Conservation (phyloP, 2,113 vertebrate species). For the Sinocyclocheilus maitianheensis region DNA sequence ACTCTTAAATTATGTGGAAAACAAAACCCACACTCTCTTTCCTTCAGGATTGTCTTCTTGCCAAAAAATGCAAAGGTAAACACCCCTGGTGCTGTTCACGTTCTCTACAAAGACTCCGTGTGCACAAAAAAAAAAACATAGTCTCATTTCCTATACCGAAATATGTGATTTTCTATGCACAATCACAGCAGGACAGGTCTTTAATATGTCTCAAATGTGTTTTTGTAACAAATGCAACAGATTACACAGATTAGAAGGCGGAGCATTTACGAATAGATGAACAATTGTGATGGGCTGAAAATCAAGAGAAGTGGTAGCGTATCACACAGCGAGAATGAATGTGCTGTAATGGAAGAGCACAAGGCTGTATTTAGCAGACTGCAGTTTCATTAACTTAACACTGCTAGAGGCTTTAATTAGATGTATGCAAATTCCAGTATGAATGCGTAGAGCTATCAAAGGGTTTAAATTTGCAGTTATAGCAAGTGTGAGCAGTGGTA, state of each 20-base stretch:
- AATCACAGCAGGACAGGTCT: not conserved
- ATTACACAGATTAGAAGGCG: slow-evolving; percentile 22
- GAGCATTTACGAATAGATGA: slow-evolving; percentile 26
- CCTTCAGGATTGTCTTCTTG: not conserved
- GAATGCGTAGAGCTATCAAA: not conserved
- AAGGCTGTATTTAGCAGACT: slow-evolving; percentile 26
- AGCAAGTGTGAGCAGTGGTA: not conserved
- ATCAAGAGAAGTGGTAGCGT: slow-evolving; percentile 37
- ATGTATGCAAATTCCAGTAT: slow-evolving; percentile 25
- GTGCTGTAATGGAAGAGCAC: slow-evolving; percentile 28
- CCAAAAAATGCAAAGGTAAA: not conserved
- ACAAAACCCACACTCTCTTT: not conserved
- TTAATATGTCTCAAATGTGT: not conserved
- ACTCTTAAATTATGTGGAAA: not conserved
- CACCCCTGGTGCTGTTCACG: not conserved
- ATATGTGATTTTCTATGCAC: not conserved
- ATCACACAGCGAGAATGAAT: slow-evolving; percentile 41
- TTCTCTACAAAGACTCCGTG: not conserved
- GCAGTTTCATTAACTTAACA: slow-evolving; percentile 21
- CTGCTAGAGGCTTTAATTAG: slow-evolving; percentile 44
- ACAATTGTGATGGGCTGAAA: slow-evolving; percentile 30
- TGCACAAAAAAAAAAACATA: no score
- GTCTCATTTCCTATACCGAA: not conserved
- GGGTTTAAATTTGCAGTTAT: slow-evolving; percentile 21
- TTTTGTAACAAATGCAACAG: slow-evolving; percentile 31